Conservation (phyloP, 2,797 vertebrate genomes). For the Leptatherina wallacei region DNA sequence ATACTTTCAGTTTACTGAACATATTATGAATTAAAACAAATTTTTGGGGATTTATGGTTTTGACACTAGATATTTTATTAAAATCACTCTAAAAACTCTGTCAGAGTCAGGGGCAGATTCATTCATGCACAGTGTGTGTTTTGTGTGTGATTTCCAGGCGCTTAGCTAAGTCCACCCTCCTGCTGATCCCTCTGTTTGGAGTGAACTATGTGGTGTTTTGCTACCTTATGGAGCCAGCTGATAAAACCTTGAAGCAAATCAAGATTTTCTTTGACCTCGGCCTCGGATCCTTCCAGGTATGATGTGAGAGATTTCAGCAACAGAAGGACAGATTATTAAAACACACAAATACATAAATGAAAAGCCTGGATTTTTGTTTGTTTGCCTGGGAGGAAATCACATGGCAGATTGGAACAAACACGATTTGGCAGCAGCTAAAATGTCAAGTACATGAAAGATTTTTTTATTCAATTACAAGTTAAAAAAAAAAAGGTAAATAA, state of each 20-base stretch:
- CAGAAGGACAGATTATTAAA: background rate
- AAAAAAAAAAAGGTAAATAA: no score
- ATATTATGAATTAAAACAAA: background rate
- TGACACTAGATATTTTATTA: no score
- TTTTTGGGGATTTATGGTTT: no score
- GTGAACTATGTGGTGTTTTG: constrained; percentile 92
- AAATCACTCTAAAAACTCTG: no score
- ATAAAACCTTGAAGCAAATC: constrained; percentile 75
- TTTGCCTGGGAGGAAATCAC: background rate
- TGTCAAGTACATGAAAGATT: no score
- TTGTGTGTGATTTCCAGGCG: constrained; percentile 78
- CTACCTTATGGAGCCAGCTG: constrained; percentile 77
- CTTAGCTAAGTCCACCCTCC: constrained; percentile 92
- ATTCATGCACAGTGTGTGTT: background rate
- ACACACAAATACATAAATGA: background rate
- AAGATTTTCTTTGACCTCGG: constrained; percentile 93
- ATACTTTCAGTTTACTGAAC: background rate
- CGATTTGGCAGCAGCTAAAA: no score
- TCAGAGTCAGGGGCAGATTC: no score
- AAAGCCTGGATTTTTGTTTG: background rate
- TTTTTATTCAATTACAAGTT: no score
- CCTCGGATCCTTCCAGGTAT: constrained; percentile 94
- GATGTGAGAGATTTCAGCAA: background rate
- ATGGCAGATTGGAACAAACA: background rate
- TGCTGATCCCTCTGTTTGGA: constrained; percentile 94